Percentiles rank a stretch among this genome's conserved stretches.
phyloP scores from a whole-genome alignment of 2,888 invertebrate genomes.

The Xestia ashworthii region DNA sequence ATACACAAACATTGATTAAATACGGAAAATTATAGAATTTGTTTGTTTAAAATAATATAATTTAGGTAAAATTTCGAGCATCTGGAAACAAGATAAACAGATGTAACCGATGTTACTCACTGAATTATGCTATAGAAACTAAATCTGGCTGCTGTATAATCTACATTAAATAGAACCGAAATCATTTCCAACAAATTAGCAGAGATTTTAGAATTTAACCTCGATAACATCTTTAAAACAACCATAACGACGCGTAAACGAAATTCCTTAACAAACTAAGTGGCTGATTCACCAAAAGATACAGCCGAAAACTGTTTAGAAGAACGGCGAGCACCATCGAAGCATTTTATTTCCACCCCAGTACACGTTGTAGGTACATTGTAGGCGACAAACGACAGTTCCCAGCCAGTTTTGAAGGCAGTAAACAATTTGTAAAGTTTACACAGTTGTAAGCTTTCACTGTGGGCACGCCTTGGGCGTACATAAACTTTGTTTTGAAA shows the following conservation, averaged over 20 bases:
- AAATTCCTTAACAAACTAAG: constrained; percentile 20
- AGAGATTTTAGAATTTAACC: constrained; percentile 12
- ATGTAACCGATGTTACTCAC: not conserved
- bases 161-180: not conserved
- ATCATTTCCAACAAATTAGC: not conserved
- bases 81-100: not conserved
- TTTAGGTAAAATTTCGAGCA: not conserved
- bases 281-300: constrained; percentile 9
- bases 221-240: not conserved
- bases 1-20: not conserved
- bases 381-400: constrained; percentile 69
- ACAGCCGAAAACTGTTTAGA: constrained; percentile 47
- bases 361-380: constrained; percentile 61
- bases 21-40: not conserved
- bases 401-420: constrained; percentile 66
- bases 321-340: constrained; percentile 29
- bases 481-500: constrained; percentile 68
- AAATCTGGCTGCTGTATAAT: not conserved
- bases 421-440: constrained; percentile 71
- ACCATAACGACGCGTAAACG: not conserved
- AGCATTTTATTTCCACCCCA: constrained; percentile 59
- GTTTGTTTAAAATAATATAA: not conserved
- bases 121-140: not conserved
- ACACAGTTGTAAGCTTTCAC: constrained; percentile 70
- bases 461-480: constrained; percentile 58